phyloP scores from a whole-genome alignment of 2,113 vertebrate genomes.

The Corynorhinus townsendii region DNA sequence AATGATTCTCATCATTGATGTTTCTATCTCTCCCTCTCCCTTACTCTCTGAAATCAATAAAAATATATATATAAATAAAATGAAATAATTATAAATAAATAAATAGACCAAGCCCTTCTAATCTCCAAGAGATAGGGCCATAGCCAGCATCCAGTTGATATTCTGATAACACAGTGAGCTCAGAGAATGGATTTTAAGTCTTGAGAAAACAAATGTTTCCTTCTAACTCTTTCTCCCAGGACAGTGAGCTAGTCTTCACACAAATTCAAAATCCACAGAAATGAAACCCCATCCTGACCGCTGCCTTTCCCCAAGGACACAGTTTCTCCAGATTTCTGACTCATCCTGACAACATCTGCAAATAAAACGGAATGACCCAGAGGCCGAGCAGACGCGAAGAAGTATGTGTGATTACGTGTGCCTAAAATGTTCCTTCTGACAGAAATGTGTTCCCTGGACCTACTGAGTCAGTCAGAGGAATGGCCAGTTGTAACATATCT shows the following conservation, averaged over 20 bases:
- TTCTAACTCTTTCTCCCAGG: not conserved
- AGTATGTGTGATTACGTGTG: not conserved
- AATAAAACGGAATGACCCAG: not conserved
- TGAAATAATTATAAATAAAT: not conserved
- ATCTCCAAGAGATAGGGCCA: not conserved
- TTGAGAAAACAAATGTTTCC: conserved; percentile 27
- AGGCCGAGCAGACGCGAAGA: not conserved
- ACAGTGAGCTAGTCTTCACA: not conserved
- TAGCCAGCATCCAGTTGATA: not conserved
- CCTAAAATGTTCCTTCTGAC: not conserved
- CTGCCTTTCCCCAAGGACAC: not conserved
- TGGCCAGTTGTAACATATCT: not conserved
- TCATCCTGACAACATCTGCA: conserved; percentile 45
- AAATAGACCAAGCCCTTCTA: not conserved
- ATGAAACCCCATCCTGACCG: not conserved
- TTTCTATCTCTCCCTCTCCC: too few species aligned
- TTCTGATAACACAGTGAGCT: not conserved
- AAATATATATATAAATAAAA: too few species aligned
- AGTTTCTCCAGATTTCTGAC: conserved; percentile 23
- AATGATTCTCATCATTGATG: too few species aligned
- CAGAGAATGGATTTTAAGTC: not conserved
- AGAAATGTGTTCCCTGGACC: not conserved
- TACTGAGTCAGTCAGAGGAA: not conserved
- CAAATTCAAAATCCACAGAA: conserved; percentile 38
- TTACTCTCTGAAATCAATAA: too few species aligned